These are phyloP conservation scores for Lymantria monacha DNA, from an alignment of 2,888 invertebrate genomes.

Conservation along the genomic window DNA sequence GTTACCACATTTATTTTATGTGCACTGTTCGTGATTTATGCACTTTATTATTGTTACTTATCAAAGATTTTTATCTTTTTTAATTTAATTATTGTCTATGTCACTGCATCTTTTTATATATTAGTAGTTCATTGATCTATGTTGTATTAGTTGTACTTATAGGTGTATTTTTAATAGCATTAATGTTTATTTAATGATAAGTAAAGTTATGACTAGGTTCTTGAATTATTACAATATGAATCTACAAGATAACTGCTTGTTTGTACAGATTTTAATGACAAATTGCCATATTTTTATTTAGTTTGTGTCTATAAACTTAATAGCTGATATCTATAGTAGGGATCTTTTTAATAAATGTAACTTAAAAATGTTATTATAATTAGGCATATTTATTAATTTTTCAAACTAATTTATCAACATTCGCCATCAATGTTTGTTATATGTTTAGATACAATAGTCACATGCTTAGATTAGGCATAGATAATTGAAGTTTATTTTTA, in stretches of 20 bases:
- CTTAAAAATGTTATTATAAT: too few relatives aligned
- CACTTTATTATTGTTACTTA: slow-evolving; percentile 20
- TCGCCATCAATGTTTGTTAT: too few relatives aligned
- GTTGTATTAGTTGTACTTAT: slow-evolving; percentile 3
- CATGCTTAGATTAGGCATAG: too few relatives aligned
- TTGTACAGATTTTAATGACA: background rate
- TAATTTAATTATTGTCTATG: slow-evolving; percentile 11
- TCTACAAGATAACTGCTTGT: background rate
- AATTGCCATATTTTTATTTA: background rate
- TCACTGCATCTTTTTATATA: slow-evolving; percentile 14
- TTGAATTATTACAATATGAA: background rate
- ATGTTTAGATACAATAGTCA: too few relatives aligned
- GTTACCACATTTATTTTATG: slow-evolving; percentile 42
- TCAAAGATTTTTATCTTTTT: slow-evolving; percentile 13
- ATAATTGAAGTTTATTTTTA: too few relatives aligned
- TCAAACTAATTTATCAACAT: too few relatives aligned
- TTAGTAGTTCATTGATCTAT: slow-evolving; percentile 3
- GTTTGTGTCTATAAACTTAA: background rate
- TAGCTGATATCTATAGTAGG: background rate
- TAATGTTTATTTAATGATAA: background rate
- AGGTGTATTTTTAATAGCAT: background rate
- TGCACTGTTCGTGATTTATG: slow-evolving; percentile 25
- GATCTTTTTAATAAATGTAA: too few relatives aligned
- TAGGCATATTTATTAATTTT: too few relatives aligned
- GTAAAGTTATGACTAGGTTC: background rate